These are phyloP conservation scores for Lethocerus indicus DNA, from an alignment of 1,140 invertebrate genomes.

Conservation along the genomic window DNA sequence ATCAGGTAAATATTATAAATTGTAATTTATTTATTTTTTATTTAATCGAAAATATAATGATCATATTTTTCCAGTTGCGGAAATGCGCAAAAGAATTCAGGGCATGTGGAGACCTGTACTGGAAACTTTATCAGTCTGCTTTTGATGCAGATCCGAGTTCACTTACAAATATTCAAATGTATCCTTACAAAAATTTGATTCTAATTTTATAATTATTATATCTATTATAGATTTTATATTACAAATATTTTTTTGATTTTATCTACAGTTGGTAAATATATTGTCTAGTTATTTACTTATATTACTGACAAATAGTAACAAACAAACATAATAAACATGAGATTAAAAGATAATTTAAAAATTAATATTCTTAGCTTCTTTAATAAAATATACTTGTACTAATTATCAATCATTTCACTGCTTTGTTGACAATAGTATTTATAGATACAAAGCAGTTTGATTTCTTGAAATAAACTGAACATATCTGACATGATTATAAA, in stretches of 20 bases:
- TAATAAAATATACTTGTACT: too few relatives aligned
- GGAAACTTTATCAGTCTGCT: slow-evolving; percentile 70
- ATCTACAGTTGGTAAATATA: too few relatives aligned
- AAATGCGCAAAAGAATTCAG: slow-evolving; percentile 61
- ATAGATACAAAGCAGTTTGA: too few relatives aligned
- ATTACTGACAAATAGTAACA: too few relatives aligned
- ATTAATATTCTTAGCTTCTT: background rate
- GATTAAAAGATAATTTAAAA: background rate
- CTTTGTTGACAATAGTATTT: too few relatives aligned
- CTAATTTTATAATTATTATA: background rate
- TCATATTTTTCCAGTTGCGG: slow-evolving; percentile 33
- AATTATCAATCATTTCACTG: too few relatives aligned
- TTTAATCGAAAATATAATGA: too few relatives aligned
- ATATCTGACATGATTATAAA: too few relatives aligned
- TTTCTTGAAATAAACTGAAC: too few relatives aligned
- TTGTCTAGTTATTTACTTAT: too few relatives aligned
- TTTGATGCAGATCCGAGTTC: slow-evolving; percentile 84
- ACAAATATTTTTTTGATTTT: background rate
- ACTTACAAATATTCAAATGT: slow-evolving; percentile 58
- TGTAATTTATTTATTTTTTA: too few relatives aligned
- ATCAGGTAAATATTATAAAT: slow-evolving; percentile 42
- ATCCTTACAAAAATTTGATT: slow-evolving; percentile 24
- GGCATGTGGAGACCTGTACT: slow-evolving; percentile 56
- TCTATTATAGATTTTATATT: slow-evolving; percentile 9
- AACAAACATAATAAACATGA: background rate